Base-by-base conservation (phyloP, 2,888 invertebrate genomes). In the Drosophila percnosoma region DNA sequence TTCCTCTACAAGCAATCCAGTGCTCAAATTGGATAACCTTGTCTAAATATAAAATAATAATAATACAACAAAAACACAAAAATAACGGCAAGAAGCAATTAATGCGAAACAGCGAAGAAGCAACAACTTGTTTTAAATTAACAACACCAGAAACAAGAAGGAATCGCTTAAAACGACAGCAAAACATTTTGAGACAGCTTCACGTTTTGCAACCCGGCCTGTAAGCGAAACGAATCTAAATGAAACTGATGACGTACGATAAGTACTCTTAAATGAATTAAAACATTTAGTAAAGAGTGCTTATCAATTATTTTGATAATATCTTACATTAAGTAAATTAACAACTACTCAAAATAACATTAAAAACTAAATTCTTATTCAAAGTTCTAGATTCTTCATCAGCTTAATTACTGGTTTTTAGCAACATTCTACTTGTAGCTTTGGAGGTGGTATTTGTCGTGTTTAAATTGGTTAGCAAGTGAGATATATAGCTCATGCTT, bases 1-100 rank as follows among this genome's bases (percentile, higher is more conserved):
- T 84, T 85, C 84, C 84, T 90, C 72, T 70, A 85, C 89, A 83
- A 79, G 51, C 61, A 57, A 62, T 59, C 64, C 75, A 68, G 61
- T 65, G 57, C 65, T 77, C 85, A 75, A 71, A 85, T 78, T 61
- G 68, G 31, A 49, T 85, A 77, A 89, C 84, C 84, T 85, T 84
- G 84, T 74, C 48, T 70, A 71, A 60, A 89, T 75, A 76, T 64
- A 72, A 77, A 52, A 78, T 53, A 74, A 74, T 33, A 68, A 69
- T 48, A 58, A 34, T 67, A 67, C 70, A 89, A 71, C 62, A 89
- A 69, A 80, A 82, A 49, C 59, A 84, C 68, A 65, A 87, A 69
- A 75, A 82, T 90, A 84, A 90, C 89, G 84, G 90, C 89, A 65
- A 73, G 69, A 67, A 73, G 81, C 84, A 84, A 90, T 84, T 88